Base-by-base conservation (phyloP, 2,797 vertebrate species). In the Parambassis ranga region DNA sequence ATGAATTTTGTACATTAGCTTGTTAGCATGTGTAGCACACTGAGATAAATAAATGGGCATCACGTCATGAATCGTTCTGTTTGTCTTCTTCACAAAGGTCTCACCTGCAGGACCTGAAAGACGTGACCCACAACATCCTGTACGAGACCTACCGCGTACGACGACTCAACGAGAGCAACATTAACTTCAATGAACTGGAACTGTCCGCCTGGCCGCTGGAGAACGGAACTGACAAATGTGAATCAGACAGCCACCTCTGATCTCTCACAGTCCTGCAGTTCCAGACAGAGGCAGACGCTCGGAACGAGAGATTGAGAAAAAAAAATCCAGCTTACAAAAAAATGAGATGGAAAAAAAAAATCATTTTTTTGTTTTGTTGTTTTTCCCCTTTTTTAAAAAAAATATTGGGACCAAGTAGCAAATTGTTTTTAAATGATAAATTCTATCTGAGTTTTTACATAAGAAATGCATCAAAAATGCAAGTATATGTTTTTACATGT, bases 51-150 rank as follows among this genome's bases (percentile, higher is more conserved):
- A 13, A n/a, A 41, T 32, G 1, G 27, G 8, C 8, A n/a, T 19
- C 10, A 10, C 14, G 15, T 23, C 19, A 8, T 26, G 3, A 53
- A 23, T 22, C 16, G 13, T 35, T 51, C 6, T 22, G 6, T 59
- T 19, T 76, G 2, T 73, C 23, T 38, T 49, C n/a, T 51, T 10
- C 57, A 1, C 20, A 3, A 77, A 98, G 97, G 72, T 97, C 97
- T 52, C 96, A 98, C 82, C 90, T 98, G 63, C 96, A 98, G 83
- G 96, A 98, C 82, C 93, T 98, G 86, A 98, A 98, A 86, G 96
- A 98, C 57, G 95, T 98, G 75, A 96, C 96, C 14, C 96, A 98
- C 90, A 94, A 94, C 7, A 92, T 98, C 79, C 95, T 96, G 86
- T 98, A 98, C 0, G 96, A 98, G 90, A 93, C 91, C 7, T 98